phyloP scores from a whole-genome alignment of 1,140 invertebrate genomes.

The Heliconius hewitsoni region DNA sequence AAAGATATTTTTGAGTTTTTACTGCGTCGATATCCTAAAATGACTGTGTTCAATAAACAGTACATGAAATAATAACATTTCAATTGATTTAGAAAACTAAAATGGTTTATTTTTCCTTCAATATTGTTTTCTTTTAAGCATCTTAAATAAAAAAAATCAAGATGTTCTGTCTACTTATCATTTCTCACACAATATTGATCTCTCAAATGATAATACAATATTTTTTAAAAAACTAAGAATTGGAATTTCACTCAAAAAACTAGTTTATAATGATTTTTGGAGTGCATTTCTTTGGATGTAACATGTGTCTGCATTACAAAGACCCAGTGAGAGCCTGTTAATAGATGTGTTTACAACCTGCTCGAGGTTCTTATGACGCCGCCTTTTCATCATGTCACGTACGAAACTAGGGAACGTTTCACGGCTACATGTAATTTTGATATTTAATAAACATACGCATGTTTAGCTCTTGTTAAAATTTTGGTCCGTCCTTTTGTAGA shows the following conservation, averaged over 20 bases:
- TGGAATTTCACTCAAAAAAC: background rate
- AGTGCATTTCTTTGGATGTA: background rate
- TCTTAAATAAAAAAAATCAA: no score
- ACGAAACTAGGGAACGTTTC: conserved; percentile 54
- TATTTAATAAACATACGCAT: conserved; percentile 62
- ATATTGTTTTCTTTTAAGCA: no score
- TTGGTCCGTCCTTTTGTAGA: conserved; percentile 52
- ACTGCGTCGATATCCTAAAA: no score
- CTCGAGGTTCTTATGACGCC: conserved; percentile 52
- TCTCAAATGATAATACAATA: no score
- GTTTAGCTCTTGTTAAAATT: conserved; percentile 46
- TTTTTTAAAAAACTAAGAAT: no score
- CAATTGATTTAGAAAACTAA: no score
- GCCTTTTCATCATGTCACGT: conserved; percentile 73
- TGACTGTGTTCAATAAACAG: no score
- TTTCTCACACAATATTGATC: no score
- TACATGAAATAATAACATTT: no score
- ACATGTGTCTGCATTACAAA: conserved; percentile 3
- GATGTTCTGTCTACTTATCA: no score
- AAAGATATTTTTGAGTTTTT: no score
- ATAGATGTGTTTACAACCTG: conserved; percentile 77
- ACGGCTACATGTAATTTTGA: conserved; percentile 58
- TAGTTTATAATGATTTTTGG: background rate
- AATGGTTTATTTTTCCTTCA: no score
- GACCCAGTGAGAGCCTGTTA: conserved; percentile 62